Percentiles rank a stretch among this genome's conserved stretches.
These are phyloP conservation scores for Cerastis rubricosa DNA, from an alignment of 2,888 invertebrate genomes.

Conservation along the genomic window DNA sequence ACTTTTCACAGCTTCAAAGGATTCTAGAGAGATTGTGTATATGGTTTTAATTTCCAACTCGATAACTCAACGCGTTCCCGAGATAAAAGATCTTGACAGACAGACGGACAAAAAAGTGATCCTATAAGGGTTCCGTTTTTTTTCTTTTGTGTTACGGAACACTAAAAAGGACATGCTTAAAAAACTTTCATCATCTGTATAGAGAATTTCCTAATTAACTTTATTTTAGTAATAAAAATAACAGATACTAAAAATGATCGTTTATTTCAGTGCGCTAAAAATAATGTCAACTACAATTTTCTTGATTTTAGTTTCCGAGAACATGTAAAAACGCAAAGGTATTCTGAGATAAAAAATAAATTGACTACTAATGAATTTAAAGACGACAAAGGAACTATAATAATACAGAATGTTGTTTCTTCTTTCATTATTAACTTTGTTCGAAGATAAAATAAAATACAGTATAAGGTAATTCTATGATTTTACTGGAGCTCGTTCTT, in stretches of 20 bases:
- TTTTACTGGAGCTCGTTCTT: slow-evolving; percentile 6
- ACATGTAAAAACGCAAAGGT: neutral
- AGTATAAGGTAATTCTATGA: slow-evolving; percentile 16
- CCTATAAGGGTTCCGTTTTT: too few species aligned
- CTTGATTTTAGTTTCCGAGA: neutral
- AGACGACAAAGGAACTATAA: neutral
- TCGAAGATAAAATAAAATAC: slow-evolving; percentile 25
- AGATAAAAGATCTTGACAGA: too few species aligned
- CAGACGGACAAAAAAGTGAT: too few species aligned
- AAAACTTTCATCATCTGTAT: neutral
- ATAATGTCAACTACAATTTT: neutral
- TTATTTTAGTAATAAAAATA: neutral
- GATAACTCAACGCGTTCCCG: too few species aligned
- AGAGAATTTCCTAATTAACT: neutral
- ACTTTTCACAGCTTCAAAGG: too few species aligned
- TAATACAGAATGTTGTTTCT: neutral
- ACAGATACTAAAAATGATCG: neutral
- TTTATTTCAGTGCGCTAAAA: neutral
- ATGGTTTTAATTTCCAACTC: too few species aligned
- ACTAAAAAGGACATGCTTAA: too few species aligned
- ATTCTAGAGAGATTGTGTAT: too few species aligned
- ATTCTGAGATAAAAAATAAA: neutral
- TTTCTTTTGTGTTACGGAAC: too few species aligned
- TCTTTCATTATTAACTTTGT: slow-evolving; percentile 2
- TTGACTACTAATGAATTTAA: neutral